Evolutionary conservation across 2,797 vertebrate genomes (phyloP).

Genomic region (Lateolabrax maculatus): DNA sequence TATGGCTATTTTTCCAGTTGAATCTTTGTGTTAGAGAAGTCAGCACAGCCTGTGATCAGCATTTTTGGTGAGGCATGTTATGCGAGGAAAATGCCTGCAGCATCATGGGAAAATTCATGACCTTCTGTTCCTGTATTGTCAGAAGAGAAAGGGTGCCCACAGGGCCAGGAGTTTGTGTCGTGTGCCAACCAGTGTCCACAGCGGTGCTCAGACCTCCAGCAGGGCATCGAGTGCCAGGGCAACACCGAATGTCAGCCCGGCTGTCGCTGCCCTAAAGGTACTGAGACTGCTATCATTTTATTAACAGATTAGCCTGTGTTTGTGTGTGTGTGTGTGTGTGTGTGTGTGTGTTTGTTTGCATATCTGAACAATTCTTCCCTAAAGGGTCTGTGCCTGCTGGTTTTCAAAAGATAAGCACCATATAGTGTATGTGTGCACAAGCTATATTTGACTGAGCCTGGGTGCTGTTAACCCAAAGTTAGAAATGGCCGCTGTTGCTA

Average conservation of each 20-base stretch:
- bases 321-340: slow-evolving; percentile 11
- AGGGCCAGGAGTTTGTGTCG: slow-evolving; percentile 81
- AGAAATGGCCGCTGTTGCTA: neutral
- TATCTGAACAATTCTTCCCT: slow-evolving; percentile 4
- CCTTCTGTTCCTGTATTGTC: slow-evolving; percentile 60
- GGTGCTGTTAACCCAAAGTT: neutral
- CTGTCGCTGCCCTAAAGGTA: slow-evolving; percentile 89
- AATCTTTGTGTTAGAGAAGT: slow-evolving; percentile 15
- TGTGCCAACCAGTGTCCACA: slow-evolving; percentile 91
- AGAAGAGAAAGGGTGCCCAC: slow-evolving; percentile 86
- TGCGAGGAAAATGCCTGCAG: slow-evolving; percentile 7
- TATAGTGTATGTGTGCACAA: neutral
- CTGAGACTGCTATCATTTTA: slow-evolving; percentile 15
- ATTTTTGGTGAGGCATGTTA: slow-evolving; percentile 5
- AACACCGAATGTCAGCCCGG: slow-evolving; percentile 86
- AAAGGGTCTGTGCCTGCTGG: slow-evolving; percentile 2
- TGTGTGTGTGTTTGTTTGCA: slow-evolving; percentile 6
- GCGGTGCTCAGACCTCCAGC: slow-evolving; percentile 91
- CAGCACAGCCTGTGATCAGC: slow-evolving; percentile 7
- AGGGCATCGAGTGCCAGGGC: slow-evolving; percentile 87
- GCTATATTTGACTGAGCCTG: neutral
- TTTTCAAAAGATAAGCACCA: slow-evolving; percentile 26
- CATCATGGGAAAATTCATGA: slow-evolving; percentile 40
- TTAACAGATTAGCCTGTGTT: slow-evolving; percentile 14
- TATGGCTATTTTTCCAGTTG: neutral